Percentiles rank a stretch among this genome's conserved stretches.
phyloP scores from a whole-genome alignment of 2,113 vertebrate species.

The Forbesichthys papilliferus region DNA sequence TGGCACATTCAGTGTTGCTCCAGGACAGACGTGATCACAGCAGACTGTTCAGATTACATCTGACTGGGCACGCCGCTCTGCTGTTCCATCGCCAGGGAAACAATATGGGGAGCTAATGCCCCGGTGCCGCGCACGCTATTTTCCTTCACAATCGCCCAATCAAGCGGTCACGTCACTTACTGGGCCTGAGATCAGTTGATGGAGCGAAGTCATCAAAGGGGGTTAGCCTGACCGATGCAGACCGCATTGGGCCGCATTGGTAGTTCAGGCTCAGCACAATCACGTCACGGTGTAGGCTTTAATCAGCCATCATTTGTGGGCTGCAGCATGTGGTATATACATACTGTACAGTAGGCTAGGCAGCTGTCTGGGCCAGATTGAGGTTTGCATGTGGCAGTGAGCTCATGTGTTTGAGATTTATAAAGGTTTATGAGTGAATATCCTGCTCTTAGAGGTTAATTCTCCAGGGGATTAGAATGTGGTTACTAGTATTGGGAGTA shows the following conservation, averaged over 20 bases:
- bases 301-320: slow-evolving; percentile 8
- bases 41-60: slow-evolving; percentile 43
- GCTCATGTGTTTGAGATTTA: slow-evolving; percentile 65
- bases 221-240: slow-evolving; percentile 2
- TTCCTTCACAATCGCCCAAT: slow-evolving; percentile 18
- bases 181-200: slow-evolving; percentile 5
- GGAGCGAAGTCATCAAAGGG: slow-evolving; percentile 8
- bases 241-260: not conserved
- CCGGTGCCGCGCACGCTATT: slow-evolving; percentile 15
- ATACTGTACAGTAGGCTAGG: not conserved
- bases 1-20: slow-evolving; percentile 20
- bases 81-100: slow-evolving; percentile 39
- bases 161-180: slow-evolving; percentile 23
- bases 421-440: slow-evolving; percentile 66
- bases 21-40: slow-evolving; percentile 48
- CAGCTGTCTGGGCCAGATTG: slow-evolving; percentile 36
- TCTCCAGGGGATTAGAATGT: slow-evolving; percentile 56
- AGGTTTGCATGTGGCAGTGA: slow-evolving; percentile 54
- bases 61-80: slow-evolving; percentile 34
- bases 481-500: slow-evolving; percentile 28
- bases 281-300: slow-evolving; percentile 1
- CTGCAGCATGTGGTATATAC: slow-evolving; percentile 3
- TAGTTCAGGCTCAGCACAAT: slow-evolving; percentile 16
- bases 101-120: slow-evolving; percentile 26
- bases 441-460: slow-evolving; percentile 68